A percentile compares a stretch with the other conserved stretches of the same genome.
Evolutionary conservation across 1,140 invertebrate genomes (phyloP).

Genomic region (Panagrolaimus sp.): DNA sequence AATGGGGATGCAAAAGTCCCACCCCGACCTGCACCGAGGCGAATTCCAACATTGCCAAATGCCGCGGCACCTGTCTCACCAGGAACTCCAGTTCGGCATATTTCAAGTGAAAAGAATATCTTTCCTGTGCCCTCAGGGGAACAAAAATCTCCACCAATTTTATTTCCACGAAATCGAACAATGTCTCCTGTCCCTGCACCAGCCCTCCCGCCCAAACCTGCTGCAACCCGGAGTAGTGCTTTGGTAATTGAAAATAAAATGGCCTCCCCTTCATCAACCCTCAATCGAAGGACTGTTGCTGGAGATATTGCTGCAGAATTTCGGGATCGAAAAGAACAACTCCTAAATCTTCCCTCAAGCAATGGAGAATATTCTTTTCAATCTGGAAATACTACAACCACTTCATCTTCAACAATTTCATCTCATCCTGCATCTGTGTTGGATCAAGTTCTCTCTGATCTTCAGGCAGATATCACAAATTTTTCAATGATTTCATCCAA

Average conservation of each 20-base stretch:
- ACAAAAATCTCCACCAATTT: slow-evolving; percentile 18
- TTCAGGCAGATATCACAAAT: slow-evolving; percentile 50
- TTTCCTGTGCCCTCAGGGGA: background rate
- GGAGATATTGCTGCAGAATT: background rate
- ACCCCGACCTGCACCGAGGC: slow-evolving; percentile 8
- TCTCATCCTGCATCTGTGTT: slow-evolving; percentile 20
- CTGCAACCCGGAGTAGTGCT: slow-evolving; percentile 1
- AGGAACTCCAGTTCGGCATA: slow-evolving; percentile 1
- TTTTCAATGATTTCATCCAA: slow-evolving; percentile 48
- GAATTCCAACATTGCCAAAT: slow-evolving; percentile 19
- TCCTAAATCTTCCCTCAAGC: background rate
- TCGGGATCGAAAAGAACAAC: background rate
- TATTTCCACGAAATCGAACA: slow-evolving; percentile 10
- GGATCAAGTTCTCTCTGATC: slow-evolving; percentile 37
- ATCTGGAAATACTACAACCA: slow-evolving; percentile 8
- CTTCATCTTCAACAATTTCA: slow-evolving; percentile 7
- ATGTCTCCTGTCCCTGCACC: slow-evolving; percentile 22
- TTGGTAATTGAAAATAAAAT: background rate
- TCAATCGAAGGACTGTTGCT: background rate
- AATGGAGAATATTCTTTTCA: background rate
- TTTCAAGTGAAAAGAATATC: slow-evolving; percentile 7
- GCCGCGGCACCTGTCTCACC: slow-evolving; percentile 5
- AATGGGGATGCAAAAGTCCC: too few relatives aligned
- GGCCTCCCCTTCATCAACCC: background rate
- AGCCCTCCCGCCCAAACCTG: slow-evolving; percentile 33